Percentiles rank a stretch among this genome's conserved stretches.
These are phyloP conservation scores for Chaetophractus vellerosus DNA, from an alignment of 2,797 vertebrate species.

Conservation along the genomic window DNA sequence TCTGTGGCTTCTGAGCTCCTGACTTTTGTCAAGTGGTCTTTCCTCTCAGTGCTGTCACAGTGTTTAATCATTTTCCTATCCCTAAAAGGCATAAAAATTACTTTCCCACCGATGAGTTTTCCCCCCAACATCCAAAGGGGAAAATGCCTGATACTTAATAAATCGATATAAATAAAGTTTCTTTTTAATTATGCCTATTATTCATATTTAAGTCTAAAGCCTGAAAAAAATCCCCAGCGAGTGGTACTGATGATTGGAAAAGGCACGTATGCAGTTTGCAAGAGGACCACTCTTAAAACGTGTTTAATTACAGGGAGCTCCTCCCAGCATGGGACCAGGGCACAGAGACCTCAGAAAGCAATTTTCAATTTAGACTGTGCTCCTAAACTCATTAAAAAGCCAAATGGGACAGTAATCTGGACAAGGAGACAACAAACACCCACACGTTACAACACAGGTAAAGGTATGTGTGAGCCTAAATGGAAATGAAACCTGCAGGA, in stretches of 20 bases:
- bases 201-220: slow-evolving; percentile 63
- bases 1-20: background rate
- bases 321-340: slow-evolving; percentile 66
- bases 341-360: slow-evolving; percentile 77
- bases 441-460: slow-evolving; percentile 64
- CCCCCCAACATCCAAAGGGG: background rate
- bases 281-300: slow-evolving; percentile 74
- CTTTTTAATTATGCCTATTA: slow-evolving; percentile 39
- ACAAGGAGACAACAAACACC: slow-evolving; percentile 71
- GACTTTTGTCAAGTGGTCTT: background rate
- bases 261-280: slow-evolving; percentile 18
- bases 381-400: slow-evolving; percentile 84
- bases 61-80: background rate
- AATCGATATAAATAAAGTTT: slow-evolving; percentile 3
- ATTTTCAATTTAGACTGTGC: slow-evolving; percentile 81
- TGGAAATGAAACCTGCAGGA: slow-evolving; percentile 69
- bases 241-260: slow-evolving; percentile 65
- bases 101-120: background rate
- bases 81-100: background rate
- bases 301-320: slow-evolving; percentile 78
- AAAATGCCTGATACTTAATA: background rate
- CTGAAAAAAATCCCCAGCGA: slow-evolving; percentile 56
- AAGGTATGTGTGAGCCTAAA: slow-evolving; percentile 68
- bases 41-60: background rate
- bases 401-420: slow-evolving; percentile 75